Conservation (phyloP, 2,888 invertebrate genomes). For the Phortica magna region DNA sequence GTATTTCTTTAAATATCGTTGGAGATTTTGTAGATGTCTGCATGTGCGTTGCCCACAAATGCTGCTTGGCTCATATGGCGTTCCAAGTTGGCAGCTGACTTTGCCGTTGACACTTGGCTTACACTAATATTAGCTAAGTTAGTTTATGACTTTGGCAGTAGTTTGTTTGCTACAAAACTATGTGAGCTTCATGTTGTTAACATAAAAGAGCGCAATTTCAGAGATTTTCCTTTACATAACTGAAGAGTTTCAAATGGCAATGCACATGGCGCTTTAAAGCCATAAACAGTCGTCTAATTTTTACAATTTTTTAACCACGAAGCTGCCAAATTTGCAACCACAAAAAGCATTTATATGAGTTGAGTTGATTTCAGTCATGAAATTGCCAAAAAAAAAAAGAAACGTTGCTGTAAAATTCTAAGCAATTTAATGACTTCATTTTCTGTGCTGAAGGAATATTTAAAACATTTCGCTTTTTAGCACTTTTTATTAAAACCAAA, state of each 20-base stretch:
- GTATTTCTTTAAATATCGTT: neutral
- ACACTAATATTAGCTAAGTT: conserved; percentile 36
- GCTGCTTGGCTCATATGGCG: conserved; percentile 20
- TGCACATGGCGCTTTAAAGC: too few species aligned
- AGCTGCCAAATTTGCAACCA: too few species aligned
- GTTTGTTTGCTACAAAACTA: conserved; percentile 2
- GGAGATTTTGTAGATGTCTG: neutral
- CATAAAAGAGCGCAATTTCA: neutral
- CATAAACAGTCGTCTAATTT: too few species aligned
- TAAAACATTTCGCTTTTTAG: neutral
- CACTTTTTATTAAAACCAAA: neutral
- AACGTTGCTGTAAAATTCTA: too few species aligned
- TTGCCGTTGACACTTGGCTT: conserved; percentile 49
- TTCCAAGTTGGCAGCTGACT: conserved; percentile 33
- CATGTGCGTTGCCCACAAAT: conserved; percentile 5
- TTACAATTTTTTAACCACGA: too few species aligned
- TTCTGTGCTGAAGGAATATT: too few species aligned
- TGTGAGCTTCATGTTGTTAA: neutral
- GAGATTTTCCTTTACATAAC: too few species aligned
- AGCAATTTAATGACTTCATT: too few species aligned
- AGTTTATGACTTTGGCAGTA: conserved; percentile 26
- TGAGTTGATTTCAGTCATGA: too few species aligned
- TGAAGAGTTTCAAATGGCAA: too few species aligned
- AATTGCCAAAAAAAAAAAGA: too few species aligned
- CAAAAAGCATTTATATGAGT: too few species aligned